Evolutionary conservation across 2,888 invertebrate genomes (phyloP).

Genomic region (Abrostola triplasia): DNA sequence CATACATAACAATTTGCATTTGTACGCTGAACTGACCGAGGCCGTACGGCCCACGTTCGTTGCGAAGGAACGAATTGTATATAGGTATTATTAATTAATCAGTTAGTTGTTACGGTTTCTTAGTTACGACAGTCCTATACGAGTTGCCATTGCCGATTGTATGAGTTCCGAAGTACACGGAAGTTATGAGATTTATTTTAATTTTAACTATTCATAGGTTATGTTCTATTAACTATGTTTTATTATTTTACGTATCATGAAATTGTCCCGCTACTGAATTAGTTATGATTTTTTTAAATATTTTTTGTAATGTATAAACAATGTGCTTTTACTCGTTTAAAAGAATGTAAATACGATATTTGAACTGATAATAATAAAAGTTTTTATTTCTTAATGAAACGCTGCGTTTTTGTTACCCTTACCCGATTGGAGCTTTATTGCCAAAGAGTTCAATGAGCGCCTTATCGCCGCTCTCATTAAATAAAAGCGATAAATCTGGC

Average conservation of each 20-base stretch:
- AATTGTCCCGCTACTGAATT: constrained; percentile 73
- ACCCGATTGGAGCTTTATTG: constrained; percentile 12
- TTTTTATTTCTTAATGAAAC: constrained; percentile 86
- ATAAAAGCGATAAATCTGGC: constrained; percentile 10
- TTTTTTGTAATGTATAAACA: constrained; percentile 81
- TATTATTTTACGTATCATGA: constrained; percentile 75
- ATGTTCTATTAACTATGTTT: constrained; percentile 69
- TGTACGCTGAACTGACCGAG: constrained; percentile 58
- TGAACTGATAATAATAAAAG: constrained; percentile 89
- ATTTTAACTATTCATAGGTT: constrained; percentile 69
- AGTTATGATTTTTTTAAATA: constrained; percentile 68
- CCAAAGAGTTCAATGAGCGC: constrained; percentile 27
- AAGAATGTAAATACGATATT: constrained; percentile 89
- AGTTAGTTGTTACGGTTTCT: constrained; percentile 65
- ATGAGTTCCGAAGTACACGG: constrained; percentile 64
- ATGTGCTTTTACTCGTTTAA: constrained; percentile 88
- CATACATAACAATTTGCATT: constrained; percentile 72
- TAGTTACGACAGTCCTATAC: constrained; percentile 72
- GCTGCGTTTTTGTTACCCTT: constrained; percentile 58
- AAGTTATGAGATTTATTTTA: constrained; percentile 75
- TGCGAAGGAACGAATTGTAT: constrained; percentile 53
- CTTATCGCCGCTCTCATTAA: constrained; percentile 26
- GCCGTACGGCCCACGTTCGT: constrained; percentile 44
- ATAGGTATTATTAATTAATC: constrained; percentile 56
- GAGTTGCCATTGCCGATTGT: constrained; percentile 76